Percentiles rank a stretch among this genome's conserved stretches.
Conservation (phyloP, 1,140 invertebrate species). For the Hormaphis cornu region DNA sequence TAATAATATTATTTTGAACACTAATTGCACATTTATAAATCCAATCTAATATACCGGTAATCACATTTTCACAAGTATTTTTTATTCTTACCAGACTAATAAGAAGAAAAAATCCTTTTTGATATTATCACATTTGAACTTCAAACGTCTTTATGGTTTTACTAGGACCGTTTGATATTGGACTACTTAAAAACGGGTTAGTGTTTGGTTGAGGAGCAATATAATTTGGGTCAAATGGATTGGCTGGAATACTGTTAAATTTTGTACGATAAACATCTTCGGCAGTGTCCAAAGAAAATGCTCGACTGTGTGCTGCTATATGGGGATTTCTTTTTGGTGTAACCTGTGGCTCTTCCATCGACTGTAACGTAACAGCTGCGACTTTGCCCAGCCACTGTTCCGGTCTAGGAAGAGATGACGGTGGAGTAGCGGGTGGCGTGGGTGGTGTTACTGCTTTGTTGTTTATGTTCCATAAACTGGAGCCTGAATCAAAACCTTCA, state of each 20-base stretch:
- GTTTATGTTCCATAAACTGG: constrained; percentile 41
- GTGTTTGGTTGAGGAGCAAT: constrained; percentile 46
- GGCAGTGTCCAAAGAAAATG: constrained; percentile 50
- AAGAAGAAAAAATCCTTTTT: background rate
- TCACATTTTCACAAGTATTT: background rate
- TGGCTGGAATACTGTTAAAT: constrained; percentile 39
- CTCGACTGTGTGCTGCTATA: constrained; percentile 48
- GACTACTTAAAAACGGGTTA: constrained; percentile 44
- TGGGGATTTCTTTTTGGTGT: constrained; percentile 45
- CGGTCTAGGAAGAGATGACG: constrained; percentile 52
- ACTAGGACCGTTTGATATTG: constrained; percentile 32
- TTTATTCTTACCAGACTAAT: background rate
- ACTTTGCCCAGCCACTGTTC: constrained; percentile 70
- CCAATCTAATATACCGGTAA: background rate
- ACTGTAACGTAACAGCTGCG: constrained; percentile 41
- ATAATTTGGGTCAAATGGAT: constrained; percentile 64
- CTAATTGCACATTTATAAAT: constrained; percentile 4
- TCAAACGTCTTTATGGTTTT: constrained; percentile 49
- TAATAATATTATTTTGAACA: background rate
- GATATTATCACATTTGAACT: constrained; percentile 46
- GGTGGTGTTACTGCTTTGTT: constrained; percentile 39
- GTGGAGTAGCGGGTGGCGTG: constrained; percentile 43
- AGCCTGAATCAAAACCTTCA: constrained; percentile 40
- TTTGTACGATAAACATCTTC: constrained; percentile 32
- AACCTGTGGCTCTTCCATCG: constrained; percentile 33